These are phyloP conservation scores for Salminus brasiliensis DNA, from an alignment of 2,113 vertebrate species.

Conservation along the genomic window DNA sequence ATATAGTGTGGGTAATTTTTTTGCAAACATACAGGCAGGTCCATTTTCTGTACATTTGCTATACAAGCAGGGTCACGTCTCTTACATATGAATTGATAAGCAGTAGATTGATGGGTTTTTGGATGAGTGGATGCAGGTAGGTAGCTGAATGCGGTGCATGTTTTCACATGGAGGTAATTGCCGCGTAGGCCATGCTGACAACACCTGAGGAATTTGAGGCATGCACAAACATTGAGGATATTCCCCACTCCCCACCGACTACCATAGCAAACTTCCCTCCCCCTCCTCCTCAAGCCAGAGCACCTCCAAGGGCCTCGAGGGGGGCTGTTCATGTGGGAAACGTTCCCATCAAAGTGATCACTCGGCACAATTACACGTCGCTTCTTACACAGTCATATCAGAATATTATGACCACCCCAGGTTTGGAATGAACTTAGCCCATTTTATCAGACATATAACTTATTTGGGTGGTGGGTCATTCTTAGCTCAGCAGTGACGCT, in stretches of 20 bases:
- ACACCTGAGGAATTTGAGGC: slow-evolving; percentile 77
- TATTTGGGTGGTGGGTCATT: too few species aligned
- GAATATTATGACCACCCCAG: too few species aligned
- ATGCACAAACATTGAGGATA: slow-evolving; percentile 65
- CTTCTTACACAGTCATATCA: too few species aligned
- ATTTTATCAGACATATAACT: too few species aligned
- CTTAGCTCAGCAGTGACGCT: too few species aligned
- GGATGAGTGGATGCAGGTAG: not conserved
- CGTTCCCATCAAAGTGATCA: not conserved
- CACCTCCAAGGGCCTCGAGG: not conserved
- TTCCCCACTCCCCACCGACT: slow-evolving; percentile 39
- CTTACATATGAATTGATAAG: not conserved
- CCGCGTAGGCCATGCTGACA: slow-evolving; percentile 67
- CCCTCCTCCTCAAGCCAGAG: slow-evolving; percentile 30
- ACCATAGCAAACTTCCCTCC: not conserved
- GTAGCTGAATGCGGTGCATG: slow-evolving; percentile 46
- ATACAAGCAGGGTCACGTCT: not conserved
- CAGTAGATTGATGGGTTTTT: too few species aligned
- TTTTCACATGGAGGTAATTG: slow-evolving; percentile 70
- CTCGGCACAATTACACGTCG: not conserved
- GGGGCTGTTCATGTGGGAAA: not conserved
- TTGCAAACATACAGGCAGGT: too few species aligned
- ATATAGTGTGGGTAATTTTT: not conserved
- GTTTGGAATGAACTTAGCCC: too few species aligned
- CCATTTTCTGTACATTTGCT: too few species aligned